Conservation (phyloP, 2,113 vertebrate genomes). For the Calyptomena viridis region DNA sequence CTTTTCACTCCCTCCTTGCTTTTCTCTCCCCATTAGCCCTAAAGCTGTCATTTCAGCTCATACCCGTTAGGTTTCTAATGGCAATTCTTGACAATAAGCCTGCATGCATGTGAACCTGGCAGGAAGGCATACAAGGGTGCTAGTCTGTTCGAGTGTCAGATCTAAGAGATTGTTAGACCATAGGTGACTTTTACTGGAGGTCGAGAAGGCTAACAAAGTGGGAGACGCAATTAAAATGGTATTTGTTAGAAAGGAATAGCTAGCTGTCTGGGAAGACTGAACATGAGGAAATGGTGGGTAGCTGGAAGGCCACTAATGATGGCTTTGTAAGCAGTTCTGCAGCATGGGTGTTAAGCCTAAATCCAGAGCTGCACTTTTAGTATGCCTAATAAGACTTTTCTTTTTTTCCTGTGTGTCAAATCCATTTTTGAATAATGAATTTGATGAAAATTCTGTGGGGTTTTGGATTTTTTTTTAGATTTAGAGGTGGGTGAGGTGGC, state of each 20-base stretch:
- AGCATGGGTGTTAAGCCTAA: constrained; percentile 40
- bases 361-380: constrained; percentile 40
- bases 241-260: constrained; percentile 66
- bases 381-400: not conserved
- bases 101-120: not conserved
- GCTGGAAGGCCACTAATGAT: constrained; percentile 46
- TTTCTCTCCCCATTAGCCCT: not conserved
- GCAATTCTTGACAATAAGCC: not conserved
- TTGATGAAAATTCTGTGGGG: not conserved
- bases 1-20: not conserved
- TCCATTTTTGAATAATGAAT: not conserved
- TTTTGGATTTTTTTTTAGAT: not conserved
- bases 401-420: not conserved
- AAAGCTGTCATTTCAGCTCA: constrained; percentile 24
- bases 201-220: constrained; percentile 71
- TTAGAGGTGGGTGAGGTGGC: not conserved
- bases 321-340: constrained; percentile 62
- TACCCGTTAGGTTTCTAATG: not conserved
- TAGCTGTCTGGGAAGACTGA: constrained; percentile 42
- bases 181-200: constrained; percentile 70
- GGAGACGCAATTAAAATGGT: constrained; percentile 67
- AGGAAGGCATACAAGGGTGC: not conserved
- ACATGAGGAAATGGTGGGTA: constrained; percentile 46
- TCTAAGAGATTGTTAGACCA: constrained; percentile 65
- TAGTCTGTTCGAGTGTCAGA: constrained; percentile 42